These are phyloP conservation scores for Balaenoptera acutorostrata DNA, from an alignment of 2,113 vertebrate genomes.

Conservation along the genomic window DNA sequence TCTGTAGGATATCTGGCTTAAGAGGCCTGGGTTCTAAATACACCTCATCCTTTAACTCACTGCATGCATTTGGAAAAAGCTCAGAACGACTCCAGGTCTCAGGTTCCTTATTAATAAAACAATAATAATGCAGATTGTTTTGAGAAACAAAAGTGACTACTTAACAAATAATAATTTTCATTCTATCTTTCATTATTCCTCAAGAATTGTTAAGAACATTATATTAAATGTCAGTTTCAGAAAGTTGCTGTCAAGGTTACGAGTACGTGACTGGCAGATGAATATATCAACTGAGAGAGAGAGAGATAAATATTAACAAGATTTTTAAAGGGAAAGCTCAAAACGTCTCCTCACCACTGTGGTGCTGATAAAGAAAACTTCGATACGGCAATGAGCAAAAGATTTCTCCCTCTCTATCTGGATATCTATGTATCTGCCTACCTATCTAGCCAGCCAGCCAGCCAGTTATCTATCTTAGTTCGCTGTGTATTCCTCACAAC, in stretches of 20 bases:
- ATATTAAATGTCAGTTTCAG: conserved; percentile 1
- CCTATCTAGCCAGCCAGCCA: not conserved
- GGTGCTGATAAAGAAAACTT: not conserved
- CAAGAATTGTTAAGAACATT: not conserved
- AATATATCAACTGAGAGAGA: not conserved
- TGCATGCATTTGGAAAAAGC: not conserved
- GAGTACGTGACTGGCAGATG: not conserved
- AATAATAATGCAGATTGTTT: not conserved
- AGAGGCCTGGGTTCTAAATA: not conserved
- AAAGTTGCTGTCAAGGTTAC: not conserved
- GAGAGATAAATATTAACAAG: not conserved
- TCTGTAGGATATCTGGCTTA: not conserved
- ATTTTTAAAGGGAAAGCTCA: not conserved
- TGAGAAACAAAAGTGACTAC: not conserved
- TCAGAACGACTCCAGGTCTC: not conserved
- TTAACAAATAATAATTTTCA: conserved; percentile 40
- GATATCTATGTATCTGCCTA: not conserved
- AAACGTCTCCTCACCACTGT: not conserved
- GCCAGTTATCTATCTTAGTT: not conserved
- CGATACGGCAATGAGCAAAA: not conserved
- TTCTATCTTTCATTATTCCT: not conserved
- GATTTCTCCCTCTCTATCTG: not conserved
- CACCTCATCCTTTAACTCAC: not conserved
- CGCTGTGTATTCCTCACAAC: not conserved
- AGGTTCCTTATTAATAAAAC: not conserved